Percentiles rank a stretch among this genome's conserved stretches.
Evolutionary conservation across 2,888 invertebrate genomes (phyloP).

Genomic region (Caenorhabditis sp.): DNA sequence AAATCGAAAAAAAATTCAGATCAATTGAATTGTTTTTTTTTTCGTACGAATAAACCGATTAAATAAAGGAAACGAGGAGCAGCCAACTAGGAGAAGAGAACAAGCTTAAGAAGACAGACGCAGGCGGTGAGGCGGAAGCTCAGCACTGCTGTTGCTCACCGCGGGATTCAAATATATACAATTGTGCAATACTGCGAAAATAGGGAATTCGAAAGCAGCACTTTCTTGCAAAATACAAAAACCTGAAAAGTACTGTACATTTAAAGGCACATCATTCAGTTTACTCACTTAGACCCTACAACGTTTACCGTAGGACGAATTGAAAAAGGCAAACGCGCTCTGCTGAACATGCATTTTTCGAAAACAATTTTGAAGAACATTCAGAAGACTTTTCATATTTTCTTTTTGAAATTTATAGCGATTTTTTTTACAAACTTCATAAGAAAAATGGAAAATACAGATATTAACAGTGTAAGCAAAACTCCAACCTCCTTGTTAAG

Average conservation of each 20-base stretch:
- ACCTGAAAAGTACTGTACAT: conserved; percentile 25
- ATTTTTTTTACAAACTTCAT: not conserved
- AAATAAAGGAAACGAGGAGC: conserved; percentile 25
- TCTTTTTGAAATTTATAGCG: not conserved
- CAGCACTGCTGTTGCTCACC: conserved; percentile 2
- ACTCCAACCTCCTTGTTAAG: no score
- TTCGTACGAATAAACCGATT: no score
- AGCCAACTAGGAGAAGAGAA: conserved; percentile 8
- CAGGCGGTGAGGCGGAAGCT: conserved; percentile 41
- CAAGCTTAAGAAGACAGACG: conserved; percentile 24
- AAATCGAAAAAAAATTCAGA: no score
- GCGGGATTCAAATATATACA: conserved; percentile 13
- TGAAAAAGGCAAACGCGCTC: conserved; percentile 27
- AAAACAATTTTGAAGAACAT: not conserved
- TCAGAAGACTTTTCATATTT: conserved; percentile 4
- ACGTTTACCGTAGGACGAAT: conserved; percentile 7
- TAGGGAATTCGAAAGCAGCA: not conserved
- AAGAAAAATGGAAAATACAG: no score
- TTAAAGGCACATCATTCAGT: conserved; percentile 24
- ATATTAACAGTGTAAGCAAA: no score
- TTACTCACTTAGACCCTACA: not conserved
- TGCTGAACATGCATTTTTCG: conserved; percentile 18
- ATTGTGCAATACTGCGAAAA: not conserved
- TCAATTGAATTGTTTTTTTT: no score
- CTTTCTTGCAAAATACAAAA: not conserved